Evolutionary conservation across 2,797 vertebrate genomes (phyloP).

Genomic region (Gambelia wislizenii): DNA sequence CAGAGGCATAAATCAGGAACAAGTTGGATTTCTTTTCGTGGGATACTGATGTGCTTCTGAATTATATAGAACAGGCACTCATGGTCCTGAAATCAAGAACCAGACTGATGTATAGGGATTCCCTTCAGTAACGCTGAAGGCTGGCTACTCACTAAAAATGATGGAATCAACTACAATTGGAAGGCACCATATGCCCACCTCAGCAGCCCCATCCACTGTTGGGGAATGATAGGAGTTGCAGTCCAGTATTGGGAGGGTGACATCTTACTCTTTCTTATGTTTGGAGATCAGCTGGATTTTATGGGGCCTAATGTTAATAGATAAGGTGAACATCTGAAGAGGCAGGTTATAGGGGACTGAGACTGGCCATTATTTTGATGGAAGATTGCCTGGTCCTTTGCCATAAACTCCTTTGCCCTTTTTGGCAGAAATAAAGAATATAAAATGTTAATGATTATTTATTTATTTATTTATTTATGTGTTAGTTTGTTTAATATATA

Average conservation of each 20-base stretch:
- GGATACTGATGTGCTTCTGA: neutral
- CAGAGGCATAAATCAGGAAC: neutral
- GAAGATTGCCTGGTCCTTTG: neutral
- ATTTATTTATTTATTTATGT: neutral
- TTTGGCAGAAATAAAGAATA: neutral
- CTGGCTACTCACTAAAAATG: neutral
- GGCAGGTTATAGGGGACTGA: neutral
- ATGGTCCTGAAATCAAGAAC: neutral
- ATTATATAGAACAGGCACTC: neutral
- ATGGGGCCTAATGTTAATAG: too few relatives aligned
- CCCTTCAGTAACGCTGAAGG: neutral
- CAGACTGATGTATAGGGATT: neutral
- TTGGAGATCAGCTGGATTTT: neutral
- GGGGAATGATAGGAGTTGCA: neutral
- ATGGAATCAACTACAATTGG: neutral
- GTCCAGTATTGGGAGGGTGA: neutral
- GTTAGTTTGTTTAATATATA: neutral
- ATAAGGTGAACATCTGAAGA: neutral
- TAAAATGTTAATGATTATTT: neutral
- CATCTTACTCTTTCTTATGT: neutral
- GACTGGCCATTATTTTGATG: neutral
- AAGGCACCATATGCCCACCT: neutral
- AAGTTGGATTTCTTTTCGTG: neutral
- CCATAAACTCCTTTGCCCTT: neutral
- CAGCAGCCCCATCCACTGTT: neutral